Evolutionary conservation across 2,797 vertebrate genomes (phyloP).

Genomic region (Peromyscus aztecus): DNA sequence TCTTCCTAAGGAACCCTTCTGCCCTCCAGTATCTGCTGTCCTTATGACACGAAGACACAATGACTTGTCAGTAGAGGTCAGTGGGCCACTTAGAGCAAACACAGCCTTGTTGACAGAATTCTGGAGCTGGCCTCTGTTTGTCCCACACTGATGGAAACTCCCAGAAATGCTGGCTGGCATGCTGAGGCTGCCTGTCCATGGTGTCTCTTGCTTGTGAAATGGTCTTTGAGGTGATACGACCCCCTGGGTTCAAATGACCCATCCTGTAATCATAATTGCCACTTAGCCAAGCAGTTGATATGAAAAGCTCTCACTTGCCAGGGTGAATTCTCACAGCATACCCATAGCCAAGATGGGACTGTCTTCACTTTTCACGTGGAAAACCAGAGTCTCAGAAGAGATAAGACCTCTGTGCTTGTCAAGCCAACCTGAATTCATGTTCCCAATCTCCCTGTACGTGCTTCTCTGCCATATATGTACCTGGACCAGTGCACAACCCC

Average conservation of each 20-base stretch:
- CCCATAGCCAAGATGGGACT: fast-evolving
- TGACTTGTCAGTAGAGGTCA: neutral
- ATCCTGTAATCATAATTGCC: neutral
- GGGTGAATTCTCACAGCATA: neutral
- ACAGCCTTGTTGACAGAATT: fast-evolving
- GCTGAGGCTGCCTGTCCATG: neutral
- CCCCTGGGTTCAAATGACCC: fast-evolving
- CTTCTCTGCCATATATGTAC: neutral
- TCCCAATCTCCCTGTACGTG: neutral
- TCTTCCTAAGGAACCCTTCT: neutral
- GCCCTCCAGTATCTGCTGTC: no score
- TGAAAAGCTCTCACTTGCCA: neutral
- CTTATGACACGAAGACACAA: neutral
- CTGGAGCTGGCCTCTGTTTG: neutral
- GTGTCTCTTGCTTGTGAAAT: neutral
- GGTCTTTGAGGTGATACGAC: neutral
- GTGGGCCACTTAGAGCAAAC: neutral
- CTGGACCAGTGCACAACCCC: neutral
- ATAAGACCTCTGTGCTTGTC: neutral
- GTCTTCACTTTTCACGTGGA: neutral
- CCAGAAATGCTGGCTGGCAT: neutral
- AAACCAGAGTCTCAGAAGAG: neutral
- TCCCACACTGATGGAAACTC: fast-evolving
- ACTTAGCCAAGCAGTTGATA: fast-evolving
- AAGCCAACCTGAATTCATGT: neutral